Percentiles rank a stretch among this genome's conserved stretches.
phyloP scores from a whole-genome alignment of 2,797 vertebrate genomes.

The Euphonia xanthogaster region DNA sequence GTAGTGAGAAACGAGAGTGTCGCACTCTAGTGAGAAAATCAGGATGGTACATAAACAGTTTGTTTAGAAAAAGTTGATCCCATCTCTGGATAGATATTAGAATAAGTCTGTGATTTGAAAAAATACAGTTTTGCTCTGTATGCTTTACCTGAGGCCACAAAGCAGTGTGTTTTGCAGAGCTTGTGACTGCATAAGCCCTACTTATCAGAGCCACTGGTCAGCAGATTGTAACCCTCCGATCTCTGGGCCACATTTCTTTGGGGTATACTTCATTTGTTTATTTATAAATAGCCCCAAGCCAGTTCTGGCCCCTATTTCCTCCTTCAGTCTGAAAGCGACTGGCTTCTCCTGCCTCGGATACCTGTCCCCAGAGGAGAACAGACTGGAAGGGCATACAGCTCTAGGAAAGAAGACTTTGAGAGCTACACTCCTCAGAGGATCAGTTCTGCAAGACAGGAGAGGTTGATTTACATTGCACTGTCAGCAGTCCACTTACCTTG shows the following conservation, averaged over 20 bases:
- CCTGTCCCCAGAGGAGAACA: background rate
- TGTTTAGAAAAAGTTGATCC: background rate
- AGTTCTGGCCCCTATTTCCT: background rate
- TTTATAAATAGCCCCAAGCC: background rate
- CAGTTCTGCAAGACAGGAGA: background rate
- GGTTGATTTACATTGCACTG: background rate
- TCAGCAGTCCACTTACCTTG: conserved; percentile 81
- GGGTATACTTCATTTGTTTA: background rate
- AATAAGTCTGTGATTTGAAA: background rate
- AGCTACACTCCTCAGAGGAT: background rate
- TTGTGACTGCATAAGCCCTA: background rate
- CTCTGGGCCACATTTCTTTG: background rate
- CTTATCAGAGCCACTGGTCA: background rate
- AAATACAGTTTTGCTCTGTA: background rate
- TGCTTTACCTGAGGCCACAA: background rate
- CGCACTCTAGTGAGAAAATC: background rate
- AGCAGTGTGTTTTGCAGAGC: background rate
- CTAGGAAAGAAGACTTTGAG: background rate
- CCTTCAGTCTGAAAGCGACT: background rate
- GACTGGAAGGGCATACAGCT: background rate
- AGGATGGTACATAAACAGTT: background rate
- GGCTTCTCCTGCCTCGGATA: background rate
- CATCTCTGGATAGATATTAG: background rate
- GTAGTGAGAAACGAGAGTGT: background rate
- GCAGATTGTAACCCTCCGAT: background rate